Evolutionary conservation across 2,797 vertebrate species (phyloP).

Genomic region (Neoniphon sammara): DNA sequence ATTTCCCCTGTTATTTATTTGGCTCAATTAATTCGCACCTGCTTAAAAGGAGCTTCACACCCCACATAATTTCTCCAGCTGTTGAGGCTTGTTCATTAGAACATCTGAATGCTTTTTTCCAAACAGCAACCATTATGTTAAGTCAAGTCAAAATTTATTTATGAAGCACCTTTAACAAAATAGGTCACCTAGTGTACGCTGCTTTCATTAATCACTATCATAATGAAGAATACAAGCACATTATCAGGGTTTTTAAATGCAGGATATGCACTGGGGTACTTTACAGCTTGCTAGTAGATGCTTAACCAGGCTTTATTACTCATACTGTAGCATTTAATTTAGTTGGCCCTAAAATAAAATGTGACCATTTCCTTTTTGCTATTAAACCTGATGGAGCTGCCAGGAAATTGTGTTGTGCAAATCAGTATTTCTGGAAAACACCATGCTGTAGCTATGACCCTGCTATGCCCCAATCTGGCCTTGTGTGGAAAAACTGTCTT

Average conservation of each 20-base stretch:
- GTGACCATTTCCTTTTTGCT: not conserved
- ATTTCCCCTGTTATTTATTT: slow-evolving; percentile 2
- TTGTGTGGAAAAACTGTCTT: slow-evolving; percentile 14
- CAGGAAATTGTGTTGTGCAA: not conserved
- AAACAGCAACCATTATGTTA: slow-evolving; percentile 9
- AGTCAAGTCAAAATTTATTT: slow-evolving; percentile 9
- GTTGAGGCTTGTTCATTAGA: slow-evolving; percentile 2
- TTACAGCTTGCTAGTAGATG: slow-evolving; percentile 32
- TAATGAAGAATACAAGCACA: slow-evolving; percentile 23
- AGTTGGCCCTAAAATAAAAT: not conserved
- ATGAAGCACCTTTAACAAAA: slow-evolving; percentile 14
- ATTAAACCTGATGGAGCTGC: not conserved
- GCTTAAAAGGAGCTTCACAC: not conserved
- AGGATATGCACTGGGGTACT: slow-evolving; percentile 22
- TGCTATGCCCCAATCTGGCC: too few species aligned
- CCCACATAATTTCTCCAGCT: not conserved
- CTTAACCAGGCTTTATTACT: slow-evolving; percentile 36
- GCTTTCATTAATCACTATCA: slow-evolving; percentile 23
- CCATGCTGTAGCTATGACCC: too few species aligned
- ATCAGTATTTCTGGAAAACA: not conserved
- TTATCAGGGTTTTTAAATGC: slow-evolving; percentile 18
- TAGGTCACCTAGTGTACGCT: not conserved
- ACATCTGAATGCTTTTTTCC: slow-evolving; percentile 21
- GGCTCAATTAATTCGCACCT: slow-evolving; percentile 11
- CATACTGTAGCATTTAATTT: too few species aligned